A percentile compares a stretch with the other conserved stretches of the same genome.
These are phyloP conservation scores for Cephonodes hylas DNA, from an alignment of 2,888 invertebrate species.

Conservation along the genomic window DNA sequence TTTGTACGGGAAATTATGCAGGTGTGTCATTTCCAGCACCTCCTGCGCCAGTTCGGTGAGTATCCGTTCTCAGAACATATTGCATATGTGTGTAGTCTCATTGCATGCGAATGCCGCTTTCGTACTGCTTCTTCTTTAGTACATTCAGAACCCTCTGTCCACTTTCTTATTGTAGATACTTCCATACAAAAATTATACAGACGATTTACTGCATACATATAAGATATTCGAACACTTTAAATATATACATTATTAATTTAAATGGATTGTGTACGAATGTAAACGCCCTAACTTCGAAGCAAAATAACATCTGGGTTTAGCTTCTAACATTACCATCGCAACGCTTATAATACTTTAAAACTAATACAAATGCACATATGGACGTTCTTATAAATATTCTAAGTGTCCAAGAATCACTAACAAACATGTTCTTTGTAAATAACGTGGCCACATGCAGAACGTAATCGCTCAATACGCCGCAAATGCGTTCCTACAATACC, in stretches of 20 bases:
- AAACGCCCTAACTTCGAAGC: neutral
- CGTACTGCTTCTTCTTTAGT: slow-evolving; percentile 15
- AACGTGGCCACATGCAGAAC: slow-evolving; percentile 19
- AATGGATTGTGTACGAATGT: neutral
- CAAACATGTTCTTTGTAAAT: slow-evolving; percentile 35
- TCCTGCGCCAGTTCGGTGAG: slow-evolving; percentile 80
- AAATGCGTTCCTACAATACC: neutral
- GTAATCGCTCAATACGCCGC: neutral
- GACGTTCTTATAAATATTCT: neutral
- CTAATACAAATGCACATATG: neutral
- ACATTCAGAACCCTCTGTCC: slow-evolving; percentile 10
- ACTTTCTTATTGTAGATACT: neutral
- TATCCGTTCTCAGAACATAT: slow-evolving; percentile 31
- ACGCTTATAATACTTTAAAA: neutral
- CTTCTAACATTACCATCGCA: neutral
- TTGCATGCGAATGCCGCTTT: slow-evolving; percentile 21
- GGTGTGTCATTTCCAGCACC: slow-evolving; percentile 82
- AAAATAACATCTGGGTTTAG: neutral
- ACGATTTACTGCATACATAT: neutral
- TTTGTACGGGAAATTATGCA: slow-evolving; percentile 76
- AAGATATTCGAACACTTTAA: neutral
- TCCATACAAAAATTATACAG: neutral
- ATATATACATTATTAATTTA: too few relatives aligned
- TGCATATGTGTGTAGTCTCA: slow-evolving; percentile 16
- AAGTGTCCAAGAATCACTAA: slow-evolving; percentile 23